Evolutionary conservation across 2,113 vertebrate species (phyloP), one percentile per base, ranked within the genome.

Genomic region (Micronycteris hirsuta): DNA sequence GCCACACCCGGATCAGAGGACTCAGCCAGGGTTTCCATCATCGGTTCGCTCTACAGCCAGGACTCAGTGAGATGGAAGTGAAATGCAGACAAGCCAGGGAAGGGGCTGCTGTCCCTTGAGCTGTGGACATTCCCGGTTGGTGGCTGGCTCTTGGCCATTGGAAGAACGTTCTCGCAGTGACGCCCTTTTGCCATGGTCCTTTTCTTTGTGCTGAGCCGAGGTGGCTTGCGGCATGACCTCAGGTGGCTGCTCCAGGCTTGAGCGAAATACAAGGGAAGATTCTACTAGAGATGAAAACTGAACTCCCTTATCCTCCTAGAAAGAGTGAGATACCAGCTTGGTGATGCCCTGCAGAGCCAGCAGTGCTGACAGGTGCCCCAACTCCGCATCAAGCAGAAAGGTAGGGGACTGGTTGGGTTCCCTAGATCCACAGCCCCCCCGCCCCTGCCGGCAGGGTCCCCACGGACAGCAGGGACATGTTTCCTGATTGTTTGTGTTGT

Each of bases 21-120:
- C 52, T 28, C 4, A 63, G 68, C 92, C 0, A 20, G 91, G 2
- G 8, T 58, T 91, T 17, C 54, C n/a, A 45, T 73, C 10, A 49
- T 85, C 95, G 76, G 61, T 68, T 13, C 84, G 89, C 87, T 96
- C 97, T 71, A 22, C 82, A 87, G 94, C 81, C 80, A 24, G 67
- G 92, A 45, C 65, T 68, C 4, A 0, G n/a, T 76, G 63, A 96
- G 74, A 97, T n/a, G 58, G 54, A 71, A 89, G 49, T 28, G 82
- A 65, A 26, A 33, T 31, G 10, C 82, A 86, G 56, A 80, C 54
- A 77, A 38, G 28, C 49, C 45, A 26, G 73, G 67, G 61, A 47
- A 80, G 31, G 6, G 45, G 43, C 71, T 7, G 6, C 58, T 58
- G 11, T 58, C 70, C 49, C 45, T 20, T 90, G 84, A 95, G 33